Evolutionary conservation across 2,113 vertebrate genomes (phyloP).

Genomic region (Alaudala cheleensis): DNA sequence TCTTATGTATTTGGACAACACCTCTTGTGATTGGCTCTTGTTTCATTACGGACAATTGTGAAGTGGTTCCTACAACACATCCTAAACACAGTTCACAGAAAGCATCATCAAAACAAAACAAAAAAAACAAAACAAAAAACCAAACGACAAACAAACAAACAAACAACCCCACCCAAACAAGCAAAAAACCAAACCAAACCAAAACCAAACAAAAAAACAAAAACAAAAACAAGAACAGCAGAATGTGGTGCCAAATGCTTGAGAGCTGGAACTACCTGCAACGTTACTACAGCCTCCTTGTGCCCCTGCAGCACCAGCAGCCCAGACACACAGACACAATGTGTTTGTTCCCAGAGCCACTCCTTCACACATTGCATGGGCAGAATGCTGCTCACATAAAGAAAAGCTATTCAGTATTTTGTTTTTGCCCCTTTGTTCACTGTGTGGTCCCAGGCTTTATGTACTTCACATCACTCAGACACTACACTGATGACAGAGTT

Average conservation of each 20-base stretch:
- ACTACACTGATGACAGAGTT: neutral
- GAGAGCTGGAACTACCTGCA: neutral
- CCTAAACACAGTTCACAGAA: neutral
- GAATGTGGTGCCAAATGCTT: neutral
- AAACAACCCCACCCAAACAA: neutral
- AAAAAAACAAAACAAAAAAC: neutral
- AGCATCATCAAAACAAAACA: neutral
- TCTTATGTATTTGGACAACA: neutral
- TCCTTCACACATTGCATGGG: neutral
- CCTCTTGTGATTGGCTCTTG: neutral
- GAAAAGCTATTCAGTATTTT: neutral
- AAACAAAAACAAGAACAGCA: neutral
- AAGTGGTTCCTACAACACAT: neutral
- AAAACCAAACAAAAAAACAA: too few species aligned
- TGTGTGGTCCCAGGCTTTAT: neutral
- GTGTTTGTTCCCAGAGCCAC: neutral
- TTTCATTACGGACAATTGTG: neutral
- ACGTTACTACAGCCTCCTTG: neutral
- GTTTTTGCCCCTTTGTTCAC: neutral
- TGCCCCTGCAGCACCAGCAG: neutral
- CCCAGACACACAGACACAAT: accelerated
- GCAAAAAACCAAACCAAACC: neutral
- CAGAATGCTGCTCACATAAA: neutral
- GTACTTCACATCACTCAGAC: neutral
- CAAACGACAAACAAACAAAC: neutral